Base-by-base conservation (phyloP, 2,113 vertebrate species). In the Ornithorhynchus anatinus region DNA sequence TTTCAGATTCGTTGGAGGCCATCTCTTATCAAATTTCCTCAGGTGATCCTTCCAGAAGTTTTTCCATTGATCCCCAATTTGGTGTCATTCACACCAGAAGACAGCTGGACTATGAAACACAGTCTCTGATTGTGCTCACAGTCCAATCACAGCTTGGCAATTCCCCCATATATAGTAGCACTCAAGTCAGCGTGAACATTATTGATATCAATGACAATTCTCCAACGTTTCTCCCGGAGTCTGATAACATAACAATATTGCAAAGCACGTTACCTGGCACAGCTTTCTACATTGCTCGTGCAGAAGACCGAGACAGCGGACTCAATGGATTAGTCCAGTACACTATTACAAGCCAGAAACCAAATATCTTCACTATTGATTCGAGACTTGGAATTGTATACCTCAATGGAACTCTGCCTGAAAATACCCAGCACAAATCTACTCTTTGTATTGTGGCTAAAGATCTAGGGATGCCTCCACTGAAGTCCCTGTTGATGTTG, bases 11-110 rank as follows among this genome's bases (percentile, higher is more conserved):
- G 1, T 69, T 82, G 25, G 95, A 95, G 60, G 82, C 89, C 1
- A 48, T 95, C 36, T 94, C 92, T 43, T 99, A 97, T 71, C 82
- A 78, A 51, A 96, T 98, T 79, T 95, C 94, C 10, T 96, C 96
- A 0, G 97, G 97, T 12, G 89, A 98, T 77, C 91, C 91, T 9
- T 87, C 89, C 23, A 89, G 91, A 40, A 91, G 77, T 61, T 98
- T 98, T 85, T 90, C 82, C 2, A 78, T 98, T 16, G 91, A 96
- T 56, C 84, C 93, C 0, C 88, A 88, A 56, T 92, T 94, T 32
- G 97, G 97, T 63, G 76, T 94, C 60, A 95, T 99, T 73, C 88
- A 59, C 72, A 96, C 85, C 42, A 78, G 51, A 74, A 88, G 86
- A 22, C 65, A 80, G 1, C 90, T 99, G 76, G 97, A 98, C 70